Evolutionary conservation across 1,140 invertebrate genomes (phyloP).

Genomic region (Lordiphosa clarofinis): DNA sequence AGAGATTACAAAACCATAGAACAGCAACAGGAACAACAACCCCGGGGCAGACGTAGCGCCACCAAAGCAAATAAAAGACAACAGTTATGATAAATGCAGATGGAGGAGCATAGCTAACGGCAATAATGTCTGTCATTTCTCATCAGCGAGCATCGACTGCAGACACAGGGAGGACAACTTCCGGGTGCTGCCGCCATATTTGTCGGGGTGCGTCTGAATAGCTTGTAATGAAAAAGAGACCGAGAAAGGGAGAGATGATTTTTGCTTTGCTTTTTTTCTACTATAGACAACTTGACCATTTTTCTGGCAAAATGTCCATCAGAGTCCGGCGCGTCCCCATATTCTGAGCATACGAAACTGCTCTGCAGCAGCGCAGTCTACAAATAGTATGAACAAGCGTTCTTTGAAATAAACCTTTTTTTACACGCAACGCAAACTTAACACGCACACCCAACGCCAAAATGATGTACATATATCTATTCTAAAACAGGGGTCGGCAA

Average conservation of each 20-base stretch:
- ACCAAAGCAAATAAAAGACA: slow-evolving; percentile 68
- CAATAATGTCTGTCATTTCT: slow-evolving; percentile 77
- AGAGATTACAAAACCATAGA: slow-evolving; percentile 32
- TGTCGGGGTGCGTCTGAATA: slow-evolving; percentile 48
- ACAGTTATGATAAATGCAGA: slow-evolving; percentile 78
- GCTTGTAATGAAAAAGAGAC: slow-evolving; percentile 58
- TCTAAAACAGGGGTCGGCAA: too few species aligned
- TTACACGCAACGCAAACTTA: too few species aligned
- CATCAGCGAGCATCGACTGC: slow-evolving; percentile 49
- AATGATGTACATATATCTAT: too few species aligned
- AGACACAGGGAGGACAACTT: slow-evolving; percentile 30
- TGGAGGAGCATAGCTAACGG: slow-evolving; percentile 68
- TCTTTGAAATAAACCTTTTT: too few species aligned
- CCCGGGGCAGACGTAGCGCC: slow-evolving; percentile 22
- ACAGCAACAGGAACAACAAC: slow-evolving; percentile 14
- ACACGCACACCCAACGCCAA: too few species aligned
- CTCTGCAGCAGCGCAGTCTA: too few species aligned
- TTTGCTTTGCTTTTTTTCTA: slow-evolving; percentile 53
- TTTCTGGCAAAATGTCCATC: background rate
- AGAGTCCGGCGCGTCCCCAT: too few species aligned
- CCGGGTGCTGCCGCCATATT: slow-evolving; percentile 64
- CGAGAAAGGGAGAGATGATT: slow-evolving; percentile 38
- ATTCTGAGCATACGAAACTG: too few species aligned
- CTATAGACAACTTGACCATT: too few species aligned
- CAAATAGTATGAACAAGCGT: too few species aligned